Evolutionary conservation across 2,797 vertebrate genomes (phyloP), one percentile per base, ranked within the genome.

Genomic region (Gymnoscopelus braueri): DNA sequence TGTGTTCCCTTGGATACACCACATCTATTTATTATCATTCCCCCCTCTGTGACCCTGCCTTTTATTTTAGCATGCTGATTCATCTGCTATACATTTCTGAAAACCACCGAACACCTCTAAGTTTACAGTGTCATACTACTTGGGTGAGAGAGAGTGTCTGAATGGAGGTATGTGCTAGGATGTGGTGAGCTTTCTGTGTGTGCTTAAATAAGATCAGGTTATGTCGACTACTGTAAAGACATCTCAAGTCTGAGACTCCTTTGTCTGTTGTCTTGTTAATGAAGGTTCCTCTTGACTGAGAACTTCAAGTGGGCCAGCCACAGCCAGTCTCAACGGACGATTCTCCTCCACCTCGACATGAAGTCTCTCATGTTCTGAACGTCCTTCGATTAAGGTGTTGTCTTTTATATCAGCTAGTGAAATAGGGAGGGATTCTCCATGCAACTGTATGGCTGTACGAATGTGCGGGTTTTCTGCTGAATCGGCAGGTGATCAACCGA

Each of bases 11-110:
- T 88, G 88, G 94, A 93, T 94, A 95, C 93, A 86, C 86, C 78
- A 79, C 84, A 82, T 93, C 94, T 95, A 95, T 95, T 96, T 96
- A 94, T 95, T 95, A 92, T 92, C 89, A 54, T 85, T 90, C 88
- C 81, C 91, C 90, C 80, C 74, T 71, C 87, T 24, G 81, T 93
- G 93, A 94, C 94, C 95, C 92, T 86, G 85, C 90, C 75, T 84
- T 96, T 97, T 96, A 96, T 95, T 95, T 97, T 97, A 95, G 94
- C 93, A 84, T 90, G 88, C 92, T 96, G 96, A 96, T 94, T 97
- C 96, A 97, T 95, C 93, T 90, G 90, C 92, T 89, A 91, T 91
- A 95, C 93, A 95, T 95, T 93, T 92, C 79, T 84, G 83, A 92
- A 95, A 95, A 94, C 93, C 95, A 92, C 94, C 94, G 94, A 95